Evolutionary conservation across 2,888 invertebrate species (phyloP).

Genomic region (Pristionchus maxplancki): DNA sequence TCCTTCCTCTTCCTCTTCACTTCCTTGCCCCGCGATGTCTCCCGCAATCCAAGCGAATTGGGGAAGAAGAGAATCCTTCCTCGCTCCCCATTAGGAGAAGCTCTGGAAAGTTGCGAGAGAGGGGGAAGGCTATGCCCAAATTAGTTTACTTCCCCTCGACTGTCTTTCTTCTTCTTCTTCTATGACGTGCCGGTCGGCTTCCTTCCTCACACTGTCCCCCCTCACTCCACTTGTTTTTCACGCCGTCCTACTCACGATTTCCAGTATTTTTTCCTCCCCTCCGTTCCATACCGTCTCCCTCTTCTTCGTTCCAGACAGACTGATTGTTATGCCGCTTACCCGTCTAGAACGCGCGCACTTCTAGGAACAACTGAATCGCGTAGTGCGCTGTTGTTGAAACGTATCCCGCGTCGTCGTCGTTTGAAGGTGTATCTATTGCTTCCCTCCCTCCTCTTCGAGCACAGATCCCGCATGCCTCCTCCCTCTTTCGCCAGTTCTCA

Average conservation of each 20-base stretch:
- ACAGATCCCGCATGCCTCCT: slow-evolving; percentile 3
- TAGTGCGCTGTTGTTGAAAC: background rate
- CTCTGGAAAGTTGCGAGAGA: slow-evolving; percentile 14
- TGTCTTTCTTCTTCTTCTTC: background rate
- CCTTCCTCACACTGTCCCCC: background rate
- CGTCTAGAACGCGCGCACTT: background rate
- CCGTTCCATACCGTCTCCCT: slow-evolving; percentile 23
- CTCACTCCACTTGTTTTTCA: slow-evolving; percentile 36
- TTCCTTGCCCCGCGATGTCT: background rate
- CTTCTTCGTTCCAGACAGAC: background rate
- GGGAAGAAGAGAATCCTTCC: background rate
- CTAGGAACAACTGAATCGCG: background rate
- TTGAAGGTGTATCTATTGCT: slow-evolving; percentile 11
- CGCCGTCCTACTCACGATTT: slow-evolving; percentile 4
- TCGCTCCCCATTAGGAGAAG: slow-evolving; percentile 6
- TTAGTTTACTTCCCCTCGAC: slow-evolving; percentile 8
- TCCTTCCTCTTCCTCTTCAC: background rate
- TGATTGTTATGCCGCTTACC: slow-evolving; percentile 15
- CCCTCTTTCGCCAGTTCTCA: slow-evolving; percentile 37
- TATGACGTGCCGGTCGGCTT: slow-evolving; percentile 1
- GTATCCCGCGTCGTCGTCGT: background rate
- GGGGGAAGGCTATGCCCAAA: background rate
- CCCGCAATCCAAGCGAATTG: background rate
- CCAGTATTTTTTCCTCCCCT: slow-evolving; percentile 33
- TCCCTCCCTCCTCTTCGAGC: background rate